A percentile compares a stretch with the other conserved stretches of the same genome.
Evolutionary conservation across 2,888 invertebrate species (phyloP).

Genomic region (Aquatica leii): DNA sequence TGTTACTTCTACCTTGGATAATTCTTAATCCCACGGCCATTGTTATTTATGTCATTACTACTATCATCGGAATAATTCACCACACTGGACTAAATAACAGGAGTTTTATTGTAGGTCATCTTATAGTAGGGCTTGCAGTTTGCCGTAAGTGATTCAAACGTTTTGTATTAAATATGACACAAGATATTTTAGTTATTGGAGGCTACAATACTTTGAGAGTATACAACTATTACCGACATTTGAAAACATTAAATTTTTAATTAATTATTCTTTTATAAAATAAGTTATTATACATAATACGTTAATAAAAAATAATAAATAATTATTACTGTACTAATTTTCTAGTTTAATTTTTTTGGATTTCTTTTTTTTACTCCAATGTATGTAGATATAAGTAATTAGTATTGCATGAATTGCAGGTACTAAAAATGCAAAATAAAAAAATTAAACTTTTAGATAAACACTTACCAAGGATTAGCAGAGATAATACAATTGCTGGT

Average conservation of each 20-base stretch:
- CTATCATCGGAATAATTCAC: constrained; percentile 52
- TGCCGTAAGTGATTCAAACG: constrained; percentile 53
- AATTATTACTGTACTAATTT: not conserved
- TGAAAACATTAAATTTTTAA: constrained; percentile 56
- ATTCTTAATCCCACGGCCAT: constrained; percentile 53
- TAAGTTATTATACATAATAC: not conserved
- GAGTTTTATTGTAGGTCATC: constrained; percentile 52
- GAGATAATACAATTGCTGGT: constrained; percentile 10
- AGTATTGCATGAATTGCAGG: constrained; percentile 7
- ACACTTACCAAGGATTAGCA: constrained; percentile 15
- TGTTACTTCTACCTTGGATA: constrained; percentile 55
- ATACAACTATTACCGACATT: constrained; percentile 53
- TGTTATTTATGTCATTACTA: constrained; percentile 50
- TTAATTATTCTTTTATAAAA: not conserved
- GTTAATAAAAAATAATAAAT: not conserved
- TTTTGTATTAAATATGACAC: not conserved
- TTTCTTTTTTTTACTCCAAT: too few species aligned
- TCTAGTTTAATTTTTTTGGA: not conserved
- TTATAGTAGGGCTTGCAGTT: constrained; percentile 47
- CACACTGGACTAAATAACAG: constrained; percentile 50
- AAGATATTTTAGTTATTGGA: constrained; percentile 51
- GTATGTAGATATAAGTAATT: constrained; percentile 5
- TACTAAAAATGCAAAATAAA: constrained; percentile 4
- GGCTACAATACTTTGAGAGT: constrained; percentile 53
- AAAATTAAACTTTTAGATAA: not conserved